Conservation (phyloP, 2,113 vertebrate genomes). For the Pollimyrus isidori region DNA sequence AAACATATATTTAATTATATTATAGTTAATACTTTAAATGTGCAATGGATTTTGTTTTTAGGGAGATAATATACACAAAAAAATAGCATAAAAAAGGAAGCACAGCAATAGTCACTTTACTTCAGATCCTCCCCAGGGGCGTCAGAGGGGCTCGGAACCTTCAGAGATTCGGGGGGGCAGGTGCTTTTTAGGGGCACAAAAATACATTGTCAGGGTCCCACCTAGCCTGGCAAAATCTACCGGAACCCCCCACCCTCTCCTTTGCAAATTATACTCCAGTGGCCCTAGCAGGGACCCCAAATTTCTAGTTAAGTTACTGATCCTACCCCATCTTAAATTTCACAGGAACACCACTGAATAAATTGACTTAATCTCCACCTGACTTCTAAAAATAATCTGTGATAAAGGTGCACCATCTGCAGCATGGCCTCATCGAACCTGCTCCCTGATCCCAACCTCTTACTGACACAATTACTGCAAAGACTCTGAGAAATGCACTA, state of each 20-base stretch:
- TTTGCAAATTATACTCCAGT: not conserved
- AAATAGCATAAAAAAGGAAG: not conserved
- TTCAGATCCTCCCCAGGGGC: not conserved
- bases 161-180: not conserved
- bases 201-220: not conserved
- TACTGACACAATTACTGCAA: not conserved
- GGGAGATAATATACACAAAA: not conserved
- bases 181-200: not conserved
- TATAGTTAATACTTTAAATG: not conserved
- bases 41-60: not conserved
- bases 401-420: not conserved
- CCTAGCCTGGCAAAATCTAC: not conserved
- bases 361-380: not conserved
- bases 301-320: not conserved
- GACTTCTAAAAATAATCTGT: not conserved
- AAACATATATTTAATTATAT: no score
- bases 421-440: not conserved
- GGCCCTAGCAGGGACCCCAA: not conserved
- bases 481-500: not conserved
- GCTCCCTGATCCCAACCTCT: not conserved
- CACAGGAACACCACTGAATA: not conserved
- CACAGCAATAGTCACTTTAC: not conserved
- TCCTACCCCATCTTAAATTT: not conserved
- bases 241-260: not conserved
- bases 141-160: not conserved